Evolutionary conservation across 2,797 vertebrate genomes (phyloP).

Genomic region (Parauchenoglanis punctatus): DNA sequence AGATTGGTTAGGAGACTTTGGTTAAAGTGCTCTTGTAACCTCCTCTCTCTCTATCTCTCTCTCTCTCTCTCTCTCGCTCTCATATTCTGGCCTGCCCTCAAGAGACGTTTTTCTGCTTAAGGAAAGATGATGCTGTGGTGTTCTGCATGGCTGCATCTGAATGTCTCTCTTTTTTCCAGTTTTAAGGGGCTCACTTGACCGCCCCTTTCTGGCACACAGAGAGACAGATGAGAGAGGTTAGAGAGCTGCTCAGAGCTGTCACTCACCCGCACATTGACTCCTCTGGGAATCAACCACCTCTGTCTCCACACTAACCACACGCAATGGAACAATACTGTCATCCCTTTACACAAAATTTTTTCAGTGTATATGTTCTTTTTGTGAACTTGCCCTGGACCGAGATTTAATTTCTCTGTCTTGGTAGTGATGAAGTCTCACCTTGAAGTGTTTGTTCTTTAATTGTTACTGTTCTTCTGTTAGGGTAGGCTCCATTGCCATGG

Average conservation of each 20-base stretch:
- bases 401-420: background rate
- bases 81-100: conserved; percentile 67
- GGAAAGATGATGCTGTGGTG: conserved; percentile 68
- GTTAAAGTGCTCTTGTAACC: conserved; percentile 46
- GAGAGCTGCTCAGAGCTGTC: conserved; percentile 75
- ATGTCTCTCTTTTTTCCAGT: conserved; percentile 64
- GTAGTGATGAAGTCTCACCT: conserved; percentile 11
- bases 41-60: conserved; percentile 52
- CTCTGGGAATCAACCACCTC: conserved; percentile 33
- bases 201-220: conserved; percentile 67
- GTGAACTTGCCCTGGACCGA: background rate
- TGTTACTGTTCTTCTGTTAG: conserved; percentile 42
- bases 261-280: conserved; percentile 61
- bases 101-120: conserved; percentile 68
- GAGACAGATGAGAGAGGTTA: conserved; percentile 69
- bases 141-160: conserved; percentile 76
- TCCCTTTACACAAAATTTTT: background rate
- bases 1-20: conserved; percentile 46
- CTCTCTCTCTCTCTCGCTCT: conserved; percentile 27
- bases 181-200: conserved; percentile 78
- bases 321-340: conserved; percentile 2
- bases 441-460: conserved; percentile 49
- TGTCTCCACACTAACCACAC: conserved; percentile 1
- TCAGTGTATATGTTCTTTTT: background rate
- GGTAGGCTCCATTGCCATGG: conserved; percentile 53